A percentile compares a stretch with the other conserved stretches of the same genome.
These are phyloP conservation scores for Machimus rusticus DNA, from an alignment of 2,888 invertebrate species.

Conservation along the genomic window DNA sequence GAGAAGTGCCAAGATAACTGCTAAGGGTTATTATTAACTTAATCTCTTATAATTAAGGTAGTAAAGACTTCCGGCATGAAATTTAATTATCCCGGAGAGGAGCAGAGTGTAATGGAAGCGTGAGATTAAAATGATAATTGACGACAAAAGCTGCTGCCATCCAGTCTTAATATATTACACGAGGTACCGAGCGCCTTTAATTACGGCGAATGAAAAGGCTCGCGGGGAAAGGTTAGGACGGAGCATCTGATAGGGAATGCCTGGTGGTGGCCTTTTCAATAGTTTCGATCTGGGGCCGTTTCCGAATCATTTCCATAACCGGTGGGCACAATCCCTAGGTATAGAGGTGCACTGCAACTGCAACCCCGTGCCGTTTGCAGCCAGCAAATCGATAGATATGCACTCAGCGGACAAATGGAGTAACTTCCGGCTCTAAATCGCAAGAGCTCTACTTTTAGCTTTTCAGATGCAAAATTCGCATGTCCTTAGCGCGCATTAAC, in stretches of 20 bases:
- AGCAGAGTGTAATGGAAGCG: conserved; percentile 30
- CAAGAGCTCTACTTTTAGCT: not conserved
- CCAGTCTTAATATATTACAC: conserved; percentile 7
- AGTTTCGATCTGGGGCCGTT: not conserved
- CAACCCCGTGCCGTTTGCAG: not conserved
- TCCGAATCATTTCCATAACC: not conserved
- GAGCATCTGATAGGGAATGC: not conserved
- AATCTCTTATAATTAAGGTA: conserved; percentile 39
- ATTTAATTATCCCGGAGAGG: conserved; percentile 26
- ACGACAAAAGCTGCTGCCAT: conserved; percentile 35
- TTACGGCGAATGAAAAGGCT: not conserved
- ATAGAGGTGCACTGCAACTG: not conserved
- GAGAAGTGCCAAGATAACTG: conserved; percentile 25
- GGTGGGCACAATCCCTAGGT: not conserved
- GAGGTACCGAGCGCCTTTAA: not conserved
- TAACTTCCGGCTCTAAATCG: not conserved
- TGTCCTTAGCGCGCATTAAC: not conserved
- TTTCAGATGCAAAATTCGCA: conserved; percentile 1
- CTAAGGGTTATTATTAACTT: conserved; percentile 37
- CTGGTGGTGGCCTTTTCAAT: not conserved
- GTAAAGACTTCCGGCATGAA: conserved; percentile 35
- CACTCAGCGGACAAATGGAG: not conserved
- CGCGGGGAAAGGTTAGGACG: not conserved
- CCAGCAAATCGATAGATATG: not conserved
- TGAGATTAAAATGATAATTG: conserved; percentile 36